Evolutionary conservation across 2,888 invertebrate species (phyloP), one percentile per base, ranked within the genome.

Genomic region (Tanaodytes sp.): DNA sequence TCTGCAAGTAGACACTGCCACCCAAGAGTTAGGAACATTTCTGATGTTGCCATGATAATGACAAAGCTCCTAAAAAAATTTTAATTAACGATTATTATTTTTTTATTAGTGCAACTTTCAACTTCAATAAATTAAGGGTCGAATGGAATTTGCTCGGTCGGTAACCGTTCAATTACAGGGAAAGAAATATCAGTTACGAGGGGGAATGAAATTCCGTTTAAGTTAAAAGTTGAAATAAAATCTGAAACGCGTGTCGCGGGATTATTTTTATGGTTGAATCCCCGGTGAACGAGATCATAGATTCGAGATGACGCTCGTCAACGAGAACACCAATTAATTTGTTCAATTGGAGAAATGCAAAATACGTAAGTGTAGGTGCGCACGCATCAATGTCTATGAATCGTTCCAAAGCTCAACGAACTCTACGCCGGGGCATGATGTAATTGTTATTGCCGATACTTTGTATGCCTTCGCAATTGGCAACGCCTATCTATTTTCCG

Each of bases 1-100:
- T 67, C 87, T 86, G 82, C 96, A 96, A 2, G 95, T 95, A 48
- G 96, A 95, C 48, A 96, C 82, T 0, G 95, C 95, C 54, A 90
- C 95, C 91, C 92, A 92, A 2, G 96, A 95, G 59, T 88, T 87
- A 1, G 89, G 87, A 73, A 88, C 87, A 63, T 89, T 91, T 70
- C 92, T 87, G 57, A 96, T 89, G 71, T 87, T 89, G 61, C 96
- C 96, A 77, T 90, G 88, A 81, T 94, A 94, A 81, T 93, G 92
- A 82, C 94, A 94, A 62, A 91, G 81, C 78, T 92, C 92, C 92
- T 93, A 86, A 11, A 86, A 73, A 39, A n/a, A n/a, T n/a, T n/a
- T n/a, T n/a, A n/a, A n/a, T n/a, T n/a, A n/a, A n/a, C n/a, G n/a
- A n/a, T 42, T 42, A 20, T 42, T 12, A 5, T 42, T 42, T 42